Conservation (phyloP, 2,113 vertebrate genomes). For the Rhadina sibilatrix region DNA sequence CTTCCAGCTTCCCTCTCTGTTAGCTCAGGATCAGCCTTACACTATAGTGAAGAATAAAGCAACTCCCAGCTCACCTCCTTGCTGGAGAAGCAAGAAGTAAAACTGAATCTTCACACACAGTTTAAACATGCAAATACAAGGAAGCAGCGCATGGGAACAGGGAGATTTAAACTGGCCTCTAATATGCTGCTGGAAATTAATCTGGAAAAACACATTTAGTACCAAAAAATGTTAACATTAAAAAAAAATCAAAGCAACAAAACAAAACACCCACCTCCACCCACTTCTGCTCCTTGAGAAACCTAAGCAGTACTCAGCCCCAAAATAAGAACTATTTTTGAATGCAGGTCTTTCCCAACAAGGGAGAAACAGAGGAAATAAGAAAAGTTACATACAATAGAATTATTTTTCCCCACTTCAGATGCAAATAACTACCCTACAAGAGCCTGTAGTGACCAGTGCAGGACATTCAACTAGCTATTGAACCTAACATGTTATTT, state of each 20-base stretch:
- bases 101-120: background rate
- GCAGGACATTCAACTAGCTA: background rate
- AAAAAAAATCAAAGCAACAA: background rate
- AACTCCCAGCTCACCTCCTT: background rate
- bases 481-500: background rate
- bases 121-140: background rate
- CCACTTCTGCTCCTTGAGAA: background rate
- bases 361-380: background rate
- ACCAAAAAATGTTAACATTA: background rate
- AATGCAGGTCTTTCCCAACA: background rate
- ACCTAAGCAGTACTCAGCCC: background rate
- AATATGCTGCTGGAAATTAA: background rate
- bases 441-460: background rate
- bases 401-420: background rate
- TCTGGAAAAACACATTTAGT: background rate
- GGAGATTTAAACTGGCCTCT: background rate
- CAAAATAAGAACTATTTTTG: background rate
- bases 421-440: background rate
- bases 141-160: background rate
- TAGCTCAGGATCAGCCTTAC: background rate
- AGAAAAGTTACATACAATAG: background rate
- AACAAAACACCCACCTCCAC: background rate
- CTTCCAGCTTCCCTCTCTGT: background rate
- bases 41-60: background rate
- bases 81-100: background rate